These are phyloP conservation scores for Noctua pronuba DNA, from an alignment of 2,888 invertebrate species.

Conservation along the genomic window DNA sequence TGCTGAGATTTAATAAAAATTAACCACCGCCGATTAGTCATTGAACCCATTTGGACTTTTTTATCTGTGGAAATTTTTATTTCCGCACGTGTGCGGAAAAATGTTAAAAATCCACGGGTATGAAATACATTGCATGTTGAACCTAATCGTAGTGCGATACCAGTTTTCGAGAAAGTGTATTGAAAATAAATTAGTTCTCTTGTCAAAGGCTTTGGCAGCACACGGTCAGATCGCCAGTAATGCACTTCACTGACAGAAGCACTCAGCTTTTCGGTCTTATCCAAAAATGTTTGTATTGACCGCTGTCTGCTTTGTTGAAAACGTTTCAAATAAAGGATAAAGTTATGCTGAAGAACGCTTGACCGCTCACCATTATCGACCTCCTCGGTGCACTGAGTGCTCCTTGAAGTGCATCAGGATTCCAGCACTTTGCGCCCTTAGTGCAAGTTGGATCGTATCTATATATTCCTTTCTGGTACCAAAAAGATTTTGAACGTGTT, in stretches of 20 bases:
- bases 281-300: conserved; percentile 3
- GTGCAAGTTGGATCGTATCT: not conserved
- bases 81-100: no score
- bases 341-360: conserved; percentile 3
- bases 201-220: conserved; percentile 20
- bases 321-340: conserved; percentile 15
- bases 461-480: not conserved
- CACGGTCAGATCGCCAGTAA: not conserved
- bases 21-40: no score
- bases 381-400: not conserved
- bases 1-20: no score
- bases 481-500: not conserved
- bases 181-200: not conserved
- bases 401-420: conserved; percentile 26
- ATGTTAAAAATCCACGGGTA: no score
- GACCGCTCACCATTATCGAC: conserved; percentile 11
- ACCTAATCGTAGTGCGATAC: no score
- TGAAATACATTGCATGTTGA: no score
- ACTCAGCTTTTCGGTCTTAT: not conserved
- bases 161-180: no score
- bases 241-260: not conserved
- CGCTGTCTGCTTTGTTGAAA: not conserved
- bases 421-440: conserved; percentile 8
- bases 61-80: no score
- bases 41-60: no score